Base-by-base conservation (phyloP, 2,888 invertebrate genomes). In the Acanthacorydalis orientalis region DNA sequence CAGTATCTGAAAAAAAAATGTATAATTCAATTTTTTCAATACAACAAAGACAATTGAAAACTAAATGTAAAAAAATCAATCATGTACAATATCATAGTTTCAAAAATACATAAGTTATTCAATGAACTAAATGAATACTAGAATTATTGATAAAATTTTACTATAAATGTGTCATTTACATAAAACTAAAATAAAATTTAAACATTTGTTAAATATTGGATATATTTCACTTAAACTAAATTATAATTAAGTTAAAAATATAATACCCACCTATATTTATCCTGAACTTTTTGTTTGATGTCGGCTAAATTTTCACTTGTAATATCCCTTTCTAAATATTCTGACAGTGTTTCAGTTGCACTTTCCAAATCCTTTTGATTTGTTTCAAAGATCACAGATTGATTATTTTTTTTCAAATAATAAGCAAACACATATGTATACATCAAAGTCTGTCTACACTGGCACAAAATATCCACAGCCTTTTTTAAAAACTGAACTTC, bases 391-490 rank as follows among this genome's bases (percentile, higher is more conserved):
- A 98, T 95, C 69, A 89, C 87, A 60, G 93, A 91, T 72, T 97
- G 96, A 74, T 98, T 97, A 74, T 92, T 97, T 74, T 93, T 92
- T 67, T 82, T 80, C 64, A 97, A 77, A 69, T 97, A 98, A 72
- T 92, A 98, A 59, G 97, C 97, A 76, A 98, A 98, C 56, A 96
- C 96, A 68, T 98, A 98, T 44, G 97, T 97, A 74, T 92, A 97
- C 95, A 97, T 97, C 48, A 97, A 75, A 14, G 96, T 96, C 68
- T 96, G 93, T 55, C 97, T 79, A 72, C 96, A 97, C 67, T 88
- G 88, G 70, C 93, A 95, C 51, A 96, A 74, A 64, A 91, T 93
- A 70, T 93, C 93, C 60, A 95, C 93, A 49, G 97, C 97, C 67
- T 93, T 90, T 69, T 90, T 90, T 59, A 98, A 74, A 70, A 97